Conservation (phyloP, 2,113 vertebrate genomes). For the Panthera tigris region DNA sequence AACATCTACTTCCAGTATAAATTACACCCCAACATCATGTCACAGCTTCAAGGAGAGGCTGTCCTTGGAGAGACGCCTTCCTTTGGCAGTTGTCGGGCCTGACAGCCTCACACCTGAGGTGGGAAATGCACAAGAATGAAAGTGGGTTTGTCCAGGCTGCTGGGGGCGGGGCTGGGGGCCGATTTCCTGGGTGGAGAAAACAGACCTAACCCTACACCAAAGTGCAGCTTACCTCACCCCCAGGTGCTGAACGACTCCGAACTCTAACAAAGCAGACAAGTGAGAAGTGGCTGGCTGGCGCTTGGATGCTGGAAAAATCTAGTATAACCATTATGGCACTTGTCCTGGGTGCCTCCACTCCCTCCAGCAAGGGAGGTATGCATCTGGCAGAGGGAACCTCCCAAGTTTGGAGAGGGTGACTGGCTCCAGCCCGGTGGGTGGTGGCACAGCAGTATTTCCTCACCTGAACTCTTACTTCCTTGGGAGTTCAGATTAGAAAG, state of each 20-base stretch:
- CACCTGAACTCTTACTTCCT: not conserved
- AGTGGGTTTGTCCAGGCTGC: not conserved
- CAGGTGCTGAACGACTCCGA: not conserved
- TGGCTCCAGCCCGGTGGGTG: not conserved
- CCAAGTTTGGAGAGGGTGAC: not conserved
- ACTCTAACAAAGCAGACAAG: not conserved
- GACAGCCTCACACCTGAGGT: slow-evolving; percentile 17
- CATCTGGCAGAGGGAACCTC: not conserved
- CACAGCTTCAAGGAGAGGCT: not conserved
- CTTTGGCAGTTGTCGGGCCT: not conserved
- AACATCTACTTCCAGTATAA: not conserved
- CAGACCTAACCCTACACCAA: not conserved
- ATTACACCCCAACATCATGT: not conserved
- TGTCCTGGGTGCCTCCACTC: too few species aligned
- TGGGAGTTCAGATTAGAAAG: not conserved
- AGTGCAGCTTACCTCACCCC: not conserved
- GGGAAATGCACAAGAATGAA: slow-evolving; percentile 34
- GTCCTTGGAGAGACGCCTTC: not conserved
- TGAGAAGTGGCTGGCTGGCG: not conserved
- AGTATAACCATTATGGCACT: not conserved
- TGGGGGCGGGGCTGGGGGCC: too few species aligned
- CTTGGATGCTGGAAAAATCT: not conserved
- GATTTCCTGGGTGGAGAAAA: not conserved
- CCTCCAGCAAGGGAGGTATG: not conserved
- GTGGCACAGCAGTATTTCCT: not conserved